phyloP scores from a whole-genome alignment of 2,797 vertebrate species.

The Rhinichthys osculus region DNA sequence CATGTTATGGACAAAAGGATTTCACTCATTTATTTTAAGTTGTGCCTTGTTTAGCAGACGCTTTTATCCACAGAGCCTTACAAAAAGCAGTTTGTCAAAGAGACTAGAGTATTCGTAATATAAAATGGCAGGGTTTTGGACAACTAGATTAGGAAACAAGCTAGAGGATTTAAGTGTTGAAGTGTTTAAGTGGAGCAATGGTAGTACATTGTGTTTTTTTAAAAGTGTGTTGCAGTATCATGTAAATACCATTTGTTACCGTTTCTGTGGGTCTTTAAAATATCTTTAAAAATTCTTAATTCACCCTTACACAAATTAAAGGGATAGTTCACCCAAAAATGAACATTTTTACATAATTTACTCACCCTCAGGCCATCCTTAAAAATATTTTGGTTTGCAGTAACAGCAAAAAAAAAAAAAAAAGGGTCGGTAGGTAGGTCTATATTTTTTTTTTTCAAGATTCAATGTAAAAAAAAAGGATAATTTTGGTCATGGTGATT shows the following conservation, averaged over 20 bases:
- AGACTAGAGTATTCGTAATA: background rate
- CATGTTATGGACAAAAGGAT: background rate
- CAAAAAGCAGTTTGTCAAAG: background rate
- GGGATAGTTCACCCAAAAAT: too few relatives aligned
- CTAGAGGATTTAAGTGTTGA: too few relatives aligned
- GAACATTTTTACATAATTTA: too few relatives aligned
- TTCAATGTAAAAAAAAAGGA: too few relatives aligned
- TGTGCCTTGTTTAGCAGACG: background rate
- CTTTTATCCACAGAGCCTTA: background rate
- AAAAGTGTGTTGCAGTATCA: background rate
- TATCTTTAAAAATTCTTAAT: background rate
- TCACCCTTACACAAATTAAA: background rate
- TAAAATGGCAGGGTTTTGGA: background rate
- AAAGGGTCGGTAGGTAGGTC: too few relatives aligned
- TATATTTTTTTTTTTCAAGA: too few relatives aligned
- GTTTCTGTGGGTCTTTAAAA: background rate
- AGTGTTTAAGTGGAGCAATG: background rate
- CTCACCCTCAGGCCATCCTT: too few relatives aligned
- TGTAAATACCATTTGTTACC: background rate
- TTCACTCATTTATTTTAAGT: background rate
- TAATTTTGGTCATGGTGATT: too few relatives aligned
- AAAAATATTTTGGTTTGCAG: too few relatives aligned
- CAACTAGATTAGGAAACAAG: background rate
- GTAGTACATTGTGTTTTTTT: background rate
- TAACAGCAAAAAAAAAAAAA: too few relatives aligned